Base-by-base conservation (phyloP, 1,140 invertebrate species). In the Choristoneura fumiferana region DNA sequence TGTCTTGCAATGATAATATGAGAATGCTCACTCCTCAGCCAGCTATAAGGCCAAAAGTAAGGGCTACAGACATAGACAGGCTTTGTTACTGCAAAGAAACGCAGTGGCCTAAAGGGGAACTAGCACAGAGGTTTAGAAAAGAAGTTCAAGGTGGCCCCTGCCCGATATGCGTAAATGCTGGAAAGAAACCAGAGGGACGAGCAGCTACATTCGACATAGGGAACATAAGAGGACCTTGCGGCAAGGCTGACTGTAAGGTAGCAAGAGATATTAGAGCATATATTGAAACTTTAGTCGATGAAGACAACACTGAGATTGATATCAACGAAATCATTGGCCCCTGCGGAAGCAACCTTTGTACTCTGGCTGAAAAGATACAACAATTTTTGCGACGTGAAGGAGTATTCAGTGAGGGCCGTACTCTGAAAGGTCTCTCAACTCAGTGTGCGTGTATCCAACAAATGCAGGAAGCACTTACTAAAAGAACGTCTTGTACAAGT, bases 1-100 rank as follows among this genome's bases (percentile, higher is more conserved):
- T 80, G 8, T 89, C 86, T n/a, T 89, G 86, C 64, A 86, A 89
- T 65, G 83, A 89, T 61, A 84, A 89, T 52, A 82, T 89, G 86
- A 74, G 86, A 62, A 87, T 84, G 86, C 57, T 89, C 58, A 89
- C 83, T 49, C 84, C 84, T n/a, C 76, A 71, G 29, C 77, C 84
- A n/a, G 78, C 77, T 6, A 79, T 87, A 62, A 71, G 54, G 43
- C 84, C 82, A 4, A 78, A 78, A 69, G 45, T 84, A 0, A 81
- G 81, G 71, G 84, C 86, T 5, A 86, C 84, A 9, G 86, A 89
- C 57, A 81, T 89, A 40, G 84, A 87, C 54, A 83, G 73, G 60
- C 59, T 82, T 34, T 89, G 86, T 64, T 86, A 84, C 55, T 89
- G 86, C 56, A 72, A 76, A 69, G 76, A 87, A 69, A 77, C 70